Conservation (phyloP, 1,140 invertebrate species). For the Drosophila obscura region DNA sequence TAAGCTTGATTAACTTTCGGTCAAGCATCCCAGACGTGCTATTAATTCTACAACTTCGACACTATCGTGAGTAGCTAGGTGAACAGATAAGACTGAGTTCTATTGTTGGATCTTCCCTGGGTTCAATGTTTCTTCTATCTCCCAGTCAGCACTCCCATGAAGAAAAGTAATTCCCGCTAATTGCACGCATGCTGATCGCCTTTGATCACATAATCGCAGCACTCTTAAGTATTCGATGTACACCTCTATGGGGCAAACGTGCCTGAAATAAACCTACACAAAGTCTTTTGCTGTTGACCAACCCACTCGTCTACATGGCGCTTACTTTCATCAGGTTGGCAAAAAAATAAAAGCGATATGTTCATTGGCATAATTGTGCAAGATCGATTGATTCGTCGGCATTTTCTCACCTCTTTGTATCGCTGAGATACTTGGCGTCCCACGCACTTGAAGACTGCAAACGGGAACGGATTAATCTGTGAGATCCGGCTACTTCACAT, state of each 20-base stretch:
- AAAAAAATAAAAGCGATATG: constrained; percentile 25
- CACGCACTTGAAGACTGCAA: constrained; percentile 7
- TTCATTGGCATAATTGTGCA: constrained; percentile 72
- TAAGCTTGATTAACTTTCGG: too few relatives aligned
- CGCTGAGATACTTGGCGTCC: constrained; percentile 25
- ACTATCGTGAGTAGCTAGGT: too few relatives aligned
- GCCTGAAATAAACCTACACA: constrained; percentile 59
- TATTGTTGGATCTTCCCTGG: too few relatives aligned
- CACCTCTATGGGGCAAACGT: constrained; percentile 56
- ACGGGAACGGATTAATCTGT: constrained; percentile 2
- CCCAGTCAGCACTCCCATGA: constrained; percentile 23
- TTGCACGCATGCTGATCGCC: constrained; percentile 20
- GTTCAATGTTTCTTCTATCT: background rate
- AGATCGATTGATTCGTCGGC: constrained; percentile 46
- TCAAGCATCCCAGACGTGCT: too few relatives aligned
- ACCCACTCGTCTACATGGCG: constrained; percentile 27
- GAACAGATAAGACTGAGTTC: background rate
- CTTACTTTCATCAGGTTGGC: constrained; percentile 26
- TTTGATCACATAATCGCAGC: constrained; percentile 47
- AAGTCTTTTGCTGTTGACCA: constrained; percentile 20
- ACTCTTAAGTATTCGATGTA: constrained; percentile 57
- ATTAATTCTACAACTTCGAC: too few relatives aligned
- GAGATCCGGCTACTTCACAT: constrained; percentile 52
- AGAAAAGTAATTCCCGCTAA: constrained; percentile 21
- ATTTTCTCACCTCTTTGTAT: constrained; percentile 63